Percentiles rank a stretch among this genome's conserved stretches.
These are phyloP conservation scores for Haemorhous mexicanus DNA, from an alignment of 2,113 vertebrate genomes.

Conservation along the genomic window DNA sequence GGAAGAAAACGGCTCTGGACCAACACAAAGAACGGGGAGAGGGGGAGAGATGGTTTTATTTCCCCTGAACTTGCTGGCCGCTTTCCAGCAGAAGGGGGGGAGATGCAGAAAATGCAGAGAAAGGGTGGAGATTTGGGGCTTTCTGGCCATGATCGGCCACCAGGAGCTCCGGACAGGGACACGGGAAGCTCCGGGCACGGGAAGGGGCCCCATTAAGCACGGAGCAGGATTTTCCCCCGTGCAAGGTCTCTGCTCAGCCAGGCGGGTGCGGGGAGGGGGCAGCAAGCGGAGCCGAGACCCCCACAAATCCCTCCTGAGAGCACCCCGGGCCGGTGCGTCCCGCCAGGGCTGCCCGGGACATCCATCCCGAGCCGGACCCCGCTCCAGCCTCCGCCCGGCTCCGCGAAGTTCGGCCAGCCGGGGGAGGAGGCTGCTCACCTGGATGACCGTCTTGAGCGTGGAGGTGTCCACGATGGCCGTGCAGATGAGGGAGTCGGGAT, in stretches of 20 bases:
- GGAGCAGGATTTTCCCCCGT: neutral
- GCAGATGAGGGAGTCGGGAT: constrained; percentile 79
- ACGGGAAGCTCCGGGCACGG: neutral
- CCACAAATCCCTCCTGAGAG: too few relatives aligned
- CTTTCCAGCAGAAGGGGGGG: neutral
- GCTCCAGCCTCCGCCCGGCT: neutral
- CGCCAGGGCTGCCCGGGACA: neutral
- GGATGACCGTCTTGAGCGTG: constrained; percentile 85
- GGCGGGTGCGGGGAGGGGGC: neutral
- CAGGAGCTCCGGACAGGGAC: neutral
- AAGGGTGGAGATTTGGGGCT: neutral
- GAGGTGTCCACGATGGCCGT: constrained; percentile 77
- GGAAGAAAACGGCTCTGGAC: neutral
- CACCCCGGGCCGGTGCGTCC: accelerated
- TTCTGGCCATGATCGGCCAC: neutral
- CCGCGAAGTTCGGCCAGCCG: neutral
- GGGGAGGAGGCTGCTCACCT: constrained; percentile 74
- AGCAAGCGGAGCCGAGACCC: neutral
- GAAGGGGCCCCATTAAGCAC: neutral
- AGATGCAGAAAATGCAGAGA: neutral
- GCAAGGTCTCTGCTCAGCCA: neutral
- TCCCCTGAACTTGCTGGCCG: neutral
- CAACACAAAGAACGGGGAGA: neutral
- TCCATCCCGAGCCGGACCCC: neutral
- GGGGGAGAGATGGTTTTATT: neutral